A percentile compares a stretch with the other conserved stretches of the same genome.
phyloP scores from a whole-genome alignment of 2,888 invertebrate species.

The Limnephilus lunatus region DNA sequence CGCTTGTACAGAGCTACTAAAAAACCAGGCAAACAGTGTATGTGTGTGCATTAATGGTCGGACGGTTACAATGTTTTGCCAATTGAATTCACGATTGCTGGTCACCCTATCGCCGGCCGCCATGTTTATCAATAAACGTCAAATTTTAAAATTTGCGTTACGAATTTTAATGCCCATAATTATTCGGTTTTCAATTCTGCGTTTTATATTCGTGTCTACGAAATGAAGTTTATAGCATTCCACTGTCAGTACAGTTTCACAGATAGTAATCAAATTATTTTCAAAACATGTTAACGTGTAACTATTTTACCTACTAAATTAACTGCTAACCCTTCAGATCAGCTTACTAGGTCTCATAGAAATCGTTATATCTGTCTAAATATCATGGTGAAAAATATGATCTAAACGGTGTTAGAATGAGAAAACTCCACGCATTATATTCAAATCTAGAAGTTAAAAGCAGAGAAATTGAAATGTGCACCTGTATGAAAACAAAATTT shows the following conservation, averaged over 20 bases:
- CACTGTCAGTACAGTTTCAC: neutral
- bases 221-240: neutral
- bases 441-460: too few relatives aligned
- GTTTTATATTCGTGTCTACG: neutral
- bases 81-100: conserved; percentile 53
- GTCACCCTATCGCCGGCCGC: conserved; percentile 44
- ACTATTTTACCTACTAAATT: neutral
- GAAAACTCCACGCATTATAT: too few relatives aligned
- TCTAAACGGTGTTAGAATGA: too few relatives aligned
- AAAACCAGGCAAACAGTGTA: neutral
- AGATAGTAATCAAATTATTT: neutral
- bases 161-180: neutral
- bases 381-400: too few relatives aligned
- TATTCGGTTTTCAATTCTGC: neutral
- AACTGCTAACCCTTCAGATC: neutral
- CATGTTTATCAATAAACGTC: conserved; percentile 47
- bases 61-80: conserved; percentile 52
- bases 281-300: too few relatives aligned
- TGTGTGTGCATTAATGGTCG: conserved; percentile 44
- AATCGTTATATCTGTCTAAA: too few relatives aligned
- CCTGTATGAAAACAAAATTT: too few relatives aligned
- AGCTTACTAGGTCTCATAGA: too few relatives aligned
- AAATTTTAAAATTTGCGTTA: conserved; percentile 33
- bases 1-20: neutral
- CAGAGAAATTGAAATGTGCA: too few relatives aligned